A percentile compares a stretch with the other conserved stretches of the same genome.
Evolutionary conservation across 23 tunicate species (phyloP).

Genomic region (Trididemnum clinides): DNA sequence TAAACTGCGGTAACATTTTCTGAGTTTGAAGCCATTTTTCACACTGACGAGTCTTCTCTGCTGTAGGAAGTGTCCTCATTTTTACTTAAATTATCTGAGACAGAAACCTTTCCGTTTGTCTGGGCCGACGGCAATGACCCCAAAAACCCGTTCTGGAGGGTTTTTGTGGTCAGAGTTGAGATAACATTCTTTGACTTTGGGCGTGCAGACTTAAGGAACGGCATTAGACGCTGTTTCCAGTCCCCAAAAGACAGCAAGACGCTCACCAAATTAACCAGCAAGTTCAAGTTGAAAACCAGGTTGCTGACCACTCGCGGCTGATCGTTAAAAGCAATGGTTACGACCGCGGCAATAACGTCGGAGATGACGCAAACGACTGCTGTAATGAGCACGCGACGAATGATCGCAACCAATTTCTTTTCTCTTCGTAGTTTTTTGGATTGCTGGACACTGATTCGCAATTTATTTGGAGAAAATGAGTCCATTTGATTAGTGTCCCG

Average conservation of each 20-base stretch:
- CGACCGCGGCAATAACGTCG: conserved; percentile 63
- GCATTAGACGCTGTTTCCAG: conserved; percentile 66
- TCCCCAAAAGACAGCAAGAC: conserved; percentile 73
- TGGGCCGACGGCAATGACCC: too few species aligned
- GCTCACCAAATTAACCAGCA: conserved; percentile 59
- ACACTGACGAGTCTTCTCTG: too few species aligned
- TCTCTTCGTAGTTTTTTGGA: conserved; percentile 37
- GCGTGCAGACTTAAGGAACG: conserved; percentile 29
- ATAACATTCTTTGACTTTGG: too few species aligned
- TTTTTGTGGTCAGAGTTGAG: too few species aligned
- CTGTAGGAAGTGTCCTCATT: too few species aligned
- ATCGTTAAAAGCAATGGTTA: conserved; percentile 29
- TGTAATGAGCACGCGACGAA: conserved; percentile 63
- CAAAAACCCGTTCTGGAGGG: too few species aligned
- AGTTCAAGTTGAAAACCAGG: conserved; percentile 66
- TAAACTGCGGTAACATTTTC: too few species aligned
- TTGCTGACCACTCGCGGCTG: conserved; percentile 72
- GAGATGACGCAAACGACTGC: conserved; percentile 65
- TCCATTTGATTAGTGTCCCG: neutral
- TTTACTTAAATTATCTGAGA: too few species aligned
- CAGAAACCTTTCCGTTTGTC: too few species aligned
- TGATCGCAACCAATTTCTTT: conserved; percentile 32
- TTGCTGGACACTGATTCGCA: neutral
- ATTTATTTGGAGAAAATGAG: neutral
- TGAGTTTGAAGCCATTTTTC: too few species aligned